Evolutionary conservation across 2,888 invertebrate genomes (phyloP), one percentile per base, ranked within the genome.

Genomic region (Caenorhabditis angaria): DNA sequence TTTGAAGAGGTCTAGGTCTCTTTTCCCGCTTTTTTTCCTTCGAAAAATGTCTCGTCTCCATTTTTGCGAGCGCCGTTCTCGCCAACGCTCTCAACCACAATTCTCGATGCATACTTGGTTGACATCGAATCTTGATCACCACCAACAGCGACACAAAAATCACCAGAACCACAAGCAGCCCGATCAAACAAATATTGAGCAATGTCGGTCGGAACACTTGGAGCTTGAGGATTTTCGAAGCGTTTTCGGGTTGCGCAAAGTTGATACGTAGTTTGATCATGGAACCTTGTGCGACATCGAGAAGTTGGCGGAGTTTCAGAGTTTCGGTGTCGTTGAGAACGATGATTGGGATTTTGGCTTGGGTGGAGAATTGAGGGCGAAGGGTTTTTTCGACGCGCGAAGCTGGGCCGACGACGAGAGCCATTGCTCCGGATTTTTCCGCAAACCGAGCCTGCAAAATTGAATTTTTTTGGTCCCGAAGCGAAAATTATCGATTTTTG

Each of bases 341-440:
- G 1, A 82, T 76, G n/a, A 82, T 77, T 10, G 82, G 82, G 48
- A 82, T 82, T 56, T 76, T 77, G 2, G 80, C 67, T 22, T 22
- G 5, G 29, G 51, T 29, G 24, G 20, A 3, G 41, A 18, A 18
- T 18, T 41, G 41, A 14, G 80, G 73, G 28, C 70, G 66, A 25
- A 65, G 50, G 18, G 69, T 76, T 54, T 61, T 60, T 28, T 77
- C 73, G 12, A 80, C 74, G 1, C 78, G 35, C 1, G 77, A 75
- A 12, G 80, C 70, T 0, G 82, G 79, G 12, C 82, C 82, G 22
- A 82, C 82, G 1, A 35, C 65, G 27, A 82, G 56, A 8, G 82
- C 82, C 61, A 81, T 72, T 24, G 80, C 82, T 25, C 82, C 82
- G 1, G 82, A 82, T 47, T 81, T 80, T 56, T 82, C 80, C 14